Evolutionary conservation across 2,797 vertebrate genomes (phyloP).

Genomic region (Erethizon dorsatum): DNA sequence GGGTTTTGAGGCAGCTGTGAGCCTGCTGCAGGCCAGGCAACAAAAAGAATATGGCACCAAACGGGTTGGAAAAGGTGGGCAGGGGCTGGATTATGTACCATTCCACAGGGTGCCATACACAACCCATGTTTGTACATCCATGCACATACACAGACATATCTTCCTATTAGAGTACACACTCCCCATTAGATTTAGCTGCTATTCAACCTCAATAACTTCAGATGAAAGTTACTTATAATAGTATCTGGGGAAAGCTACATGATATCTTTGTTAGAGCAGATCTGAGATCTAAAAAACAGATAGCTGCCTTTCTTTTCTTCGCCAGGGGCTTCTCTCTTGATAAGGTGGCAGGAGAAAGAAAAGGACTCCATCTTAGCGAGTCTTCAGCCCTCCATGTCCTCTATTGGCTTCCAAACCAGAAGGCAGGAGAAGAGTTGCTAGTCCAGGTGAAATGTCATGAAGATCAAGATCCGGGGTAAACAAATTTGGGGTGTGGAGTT

Average conservation of each 20-base stretch:
- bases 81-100: not conserved
- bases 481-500: not conserved
- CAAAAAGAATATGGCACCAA: not conserved
- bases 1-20: slow-evolving; percentile 8
- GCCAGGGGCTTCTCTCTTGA: not conserved
- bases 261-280: slow-evolving; percentile 25
- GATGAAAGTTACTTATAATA: not conserved
- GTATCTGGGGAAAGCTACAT: slow-evolving; percentile 17
- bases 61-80: not conserved
- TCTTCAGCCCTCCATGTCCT: not conserved
- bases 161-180: slow-evolving; percentile 29
- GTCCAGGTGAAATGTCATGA: not conserved
- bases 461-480: not conserved
- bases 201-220: slow-evolving; percentile 30
- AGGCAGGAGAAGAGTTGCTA: not conserved
- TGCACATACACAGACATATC: not conserved
- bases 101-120: not conserved
- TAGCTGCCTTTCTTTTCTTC: not conserved
- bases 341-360: not conserved
- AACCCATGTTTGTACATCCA: not conserved
- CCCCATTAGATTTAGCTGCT: not conserved
- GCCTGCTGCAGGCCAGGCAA: slow-evolving; percentile 19
- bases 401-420: not conserved
- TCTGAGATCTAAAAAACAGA: not conserved
- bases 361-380: not conserved